These are phyloP conservation scores for Patella ulyssiponensis DNA, from an alignment of 2,888 invertebrate genomes.

Conservation along the genomic window DNA sequence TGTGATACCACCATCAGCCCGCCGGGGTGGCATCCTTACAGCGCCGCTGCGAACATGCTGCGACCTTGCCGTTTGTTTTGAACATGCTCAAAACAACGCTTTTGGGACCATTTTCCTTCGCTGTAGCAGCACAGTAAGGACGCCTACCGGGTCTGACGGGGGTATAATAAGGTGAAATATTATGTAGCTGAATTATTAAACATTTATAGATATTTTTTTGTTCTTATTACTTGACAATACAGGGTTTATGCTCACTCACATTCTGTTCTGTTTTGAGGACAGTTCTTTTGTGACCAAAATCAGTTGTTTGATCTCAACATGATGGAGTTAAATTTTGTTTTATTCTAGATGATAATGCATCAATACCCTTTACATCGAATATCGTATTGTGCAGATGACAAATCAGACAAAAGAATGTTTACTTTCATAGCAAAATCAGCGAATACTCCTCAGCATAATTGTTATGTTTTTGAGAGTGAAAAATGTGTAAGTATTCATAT, in stretches of 20 bases:
- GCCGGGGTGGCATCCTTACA: too few relatives aligned
- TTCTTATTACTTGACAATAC: too few relatives aligned
- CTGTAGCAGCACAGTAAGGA: too few relatives aligned
- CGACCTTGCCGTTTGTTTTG: too few relatives aligned
- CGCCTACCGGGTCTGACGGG: too few relatives aligned
- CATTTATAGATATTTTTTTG: too few relatives aligned
- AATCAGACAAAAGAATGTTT: conserved; percentile 97
- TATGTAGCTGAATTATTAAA: too few relatives aligned
- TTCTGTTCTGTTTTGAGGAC: not conserved
- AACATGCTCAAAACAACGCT: too few relatives aligned
- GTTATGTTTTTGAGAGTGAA: conserved; percentile 97
- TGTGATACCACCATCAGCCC: too few relatives aligned
- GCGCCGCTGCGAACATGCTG: too few relatives aligned
- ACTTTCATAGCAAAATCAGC: conserved; percentile 91
- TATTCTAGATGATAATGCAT: conserved; percentile 82
- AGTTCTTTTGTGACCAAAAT: not conserved
- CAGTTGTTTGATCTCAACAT: not conserved
- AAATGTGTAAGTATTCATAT: conserved; percentile 79
- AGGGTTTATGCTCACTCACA: not conserved
- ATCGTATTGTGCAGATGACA: conserved; percentile 99
- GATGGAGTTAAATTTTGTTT: not conserved
- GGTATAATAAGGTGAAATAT: too few relatives aligned
- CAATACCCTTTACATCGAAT: conserved; percentile 97
- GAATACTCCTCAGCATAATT: conserved; percentile 79
- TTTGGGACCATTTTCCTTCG: too few relatives aligned